Conservation (phyloP, 2,113 vertebrate genomes). For the Malurus alboscapulatus region DNA sequence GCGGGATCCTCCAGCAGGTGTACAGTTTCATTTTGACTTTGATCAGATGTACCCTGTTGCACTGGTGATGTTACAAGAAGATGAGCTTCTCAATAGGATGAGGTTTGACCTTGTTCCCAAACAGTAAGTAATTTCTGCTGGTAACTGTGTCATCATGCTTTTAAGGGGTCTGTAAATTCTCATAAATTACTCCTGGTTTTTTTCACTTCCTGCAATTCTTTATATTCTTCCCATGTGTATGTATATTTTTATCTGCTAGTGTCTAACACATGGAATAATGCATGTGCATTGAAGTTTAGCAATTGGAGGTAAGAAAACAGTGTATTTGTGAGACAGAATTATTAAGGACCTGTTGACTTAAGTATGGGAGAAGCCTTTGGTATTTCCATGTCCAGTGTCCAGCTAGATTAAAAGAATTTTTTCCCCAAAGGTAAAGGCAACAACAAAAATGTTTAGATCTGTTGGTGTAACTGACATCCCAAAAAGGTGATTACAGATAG, state of each 20-base stretch:
- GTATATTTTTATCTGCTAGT: neutral
- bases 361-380: neutral
- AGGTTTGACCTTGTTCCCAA: constrained; percentile 93
- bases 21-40: constrained; percentile 92
- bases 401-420: neutral
- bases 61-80: constrained; percentile 92
- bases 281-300: neutral
- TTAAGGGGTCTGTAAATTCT: neutral
- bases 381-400: neutral
- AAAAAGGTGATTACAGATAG: neutral
- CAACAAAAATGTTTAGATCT: neutral
- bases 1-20: constrained; percentile 89
- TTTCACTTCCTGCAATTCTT: neutral
- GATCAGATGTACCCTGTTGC: constrained; percentile 90
- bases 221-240: neutral
- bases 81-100: constrained; percentile 91
- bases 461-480: neutral
- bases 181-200: neutral
- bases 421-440: neutral
- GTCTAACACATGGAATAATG: neutral
- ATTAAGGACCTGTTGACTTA: neutral
- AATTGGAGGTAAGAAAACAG: neutral
- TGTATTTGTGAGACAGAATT: neutral
- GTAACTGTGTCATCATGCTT: neutral
- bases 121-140: constrained; percentile 78